Percentiles rank a stretch among this genome's conserved stretches.
Conservation (phyloP, 1,140 invertebrate genomes). For the Tetraneura akinire region DNA sequence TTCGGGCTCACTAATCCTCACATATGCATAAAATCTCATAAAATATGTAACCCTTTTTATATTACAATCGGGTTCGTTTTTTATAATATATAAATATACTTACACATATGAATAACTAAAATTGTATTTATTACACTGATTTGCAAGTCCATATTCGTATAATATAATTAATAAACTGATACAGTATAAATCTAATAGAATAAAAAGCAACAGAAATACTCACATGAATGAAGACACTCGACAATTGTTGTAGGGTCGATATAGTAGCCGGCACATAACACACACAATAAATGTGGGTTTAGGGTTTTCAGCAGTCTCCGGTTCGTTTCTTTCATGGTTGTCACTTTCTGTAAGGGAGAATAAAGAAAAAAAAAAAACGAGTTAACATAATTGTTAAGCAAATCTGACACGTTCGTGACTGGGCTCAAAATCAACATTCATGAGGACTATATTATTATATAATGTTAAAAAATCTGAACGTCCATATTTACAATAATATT, state of each 20-base stretch:
- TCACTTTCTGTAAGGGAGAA: slow-evolving; percentile 3
- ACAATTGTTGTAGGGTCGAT: slow-evolving; percentile 93
- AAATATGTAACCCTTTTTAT: slow-evolving; percentile 12
- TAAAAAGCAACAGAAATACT: slow-evolving; percentile 61
- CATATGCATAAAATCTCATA: background rate
- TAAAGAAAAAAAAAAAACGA: slow-evolving; percentile 19
- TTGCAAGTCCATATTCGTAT: too few species aligned
- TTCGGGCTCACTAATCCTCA: background rate
- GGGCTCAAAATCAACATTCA: background rate
- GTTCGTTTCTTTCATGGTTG: slow-evolving; percentile 3
- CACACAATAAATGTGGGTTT: slow-evolving; percentile 72
- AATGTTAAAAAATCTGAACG: too few species aligned
- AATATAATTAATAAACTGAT: too few species aligned
- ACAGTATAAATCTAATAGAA: too few species aligned
- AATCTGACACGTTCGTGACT: slow-evolving; percentile 38
- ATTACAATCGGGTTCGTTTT: slow-evolving; percentile 15
- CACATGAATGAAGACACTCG: slow-evolving; percentile 92
- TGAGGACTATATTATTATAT: background rate
- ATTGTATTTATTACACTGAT: too few species aligned
- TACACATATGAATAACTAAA: too few species aligned
- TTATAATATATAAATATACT: too few species aligned
- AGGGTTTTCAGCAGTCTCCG: slow-evolving; percentile 59
- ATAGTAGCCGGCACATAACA: slow-evolving; percentile 87
- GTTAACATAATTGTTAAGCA: slow-evolving; percentile 44
- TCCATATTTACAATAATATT: too few species aligned